Evolutionary conservation across 1,140 invertebrate genomes (phyloP), one percentile per base, ranked within the genome.

Genomic region (Lepidostoma basale): DNA sequence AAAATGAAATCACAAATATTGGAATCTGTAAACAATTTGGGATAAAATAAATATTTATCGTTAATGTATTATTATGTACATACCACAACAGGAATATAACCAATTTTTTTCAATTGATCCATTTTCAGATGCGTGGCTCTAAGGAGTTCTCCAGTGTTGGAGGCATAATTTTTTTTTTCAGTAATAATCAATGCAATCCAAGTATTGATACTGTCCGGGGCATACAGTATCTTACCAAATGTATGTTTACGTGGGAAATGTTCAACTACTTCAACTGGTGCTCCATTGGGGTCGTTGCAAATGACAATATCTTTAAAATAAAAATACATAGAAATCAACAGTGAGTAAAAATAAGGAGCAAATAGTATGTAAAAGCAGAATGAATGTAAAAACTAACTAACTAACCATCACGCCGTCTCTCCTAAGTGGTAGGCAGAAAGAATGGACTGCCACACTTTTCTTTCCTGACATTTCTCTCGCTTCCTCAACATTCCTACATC

Each of bases 221-320:
- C 28, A 20, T 18, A 14, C 18, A 36, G 22, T 10, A 56, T 9
- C 20, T 16, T 18, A 22, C 52, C 52, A 22, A 56, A 56, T 12
- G 33, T 33, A 22, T 33, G 52, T 26, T 56, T 56, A 12, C 16
- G 52, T 1, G 52, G 52, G 18, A 56, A 56, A 22, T 56, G 8
- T 10, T 56, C 10, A 12, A 36, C 26, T n/a, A 56, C 28, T 1
- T 33, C 36, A 12, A 56, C 52, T 16, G n/a, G 28, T 2, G 10
- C 30, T 56, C 52, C 52, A 22, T 22, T 33, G 10, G 26, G 52
- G 18, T 14, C n/a, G 16, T 36, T 56, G 6, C 30, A 33, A 10
- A 56, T 56, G 14, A 56, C 30, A 12, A 56, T 33, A 56, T 56
- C 52, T 56, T n/a, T 36, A 39, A 30, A 56, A 56, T 20, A 18